Evolutionary conservation across 2,888 invertebrate species (phyloP), one percentile per base, ranked within the genome.

Genomic region (Cosmia trapezina): DNA sequence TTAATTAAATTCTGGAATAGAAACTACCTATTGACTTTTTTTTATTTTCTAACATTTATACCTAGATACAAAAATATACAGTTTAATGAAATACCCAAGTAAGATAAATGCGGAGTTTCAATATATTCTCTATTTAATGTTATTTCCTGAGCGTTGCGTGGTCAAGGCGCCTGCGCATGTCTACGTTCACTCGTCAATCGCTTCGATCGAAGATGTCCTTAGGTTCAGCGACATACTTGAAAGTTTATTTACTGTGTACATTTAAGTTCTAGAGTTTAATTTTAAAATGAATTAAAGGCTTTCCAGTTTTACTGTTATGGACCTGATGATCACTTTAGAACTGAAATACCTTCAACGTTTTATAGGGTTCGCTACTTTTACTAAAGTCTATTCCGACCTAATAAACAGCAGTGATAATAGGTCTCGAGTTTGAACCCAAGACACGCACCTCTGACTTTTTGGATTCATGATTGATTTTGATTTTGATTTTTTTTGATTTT

Each of bases 131-230:
- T 66, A 80, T 78, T 81, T 71, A 78, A 79, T 62, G 64, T 79
- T 82, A 76, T 80, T 83, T 76, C 33, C 53, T 78, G 77, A 76
- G 59, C 78, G 72, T 76, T 82, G 83, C 83, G 83, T 84, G 83
- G 77, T 77, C 75, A 81, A 87, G 79, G 84, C 84, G 84, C 84
- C 76, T 72, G 87, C 83, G 80, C 88, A 84, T 87, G 88, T 87
- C 81, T 70, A 75, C 83, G 76, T 76, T 87, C 84, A 86, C 87
- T 86, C 78, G 87, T 88, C 88, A 88, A 83, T 86, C 79, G 81
- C 70, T 77, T 73, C 80, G 66, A 83, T 81, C 75, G 64, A 61
- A 78, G 65, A 77, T 74, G 69, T 83, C 65, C 74, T 79, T 66
- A 74, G 69, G 51, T 73, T 73, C 65, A 68, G 76, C 68, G 57